Evolutionary conservation across 2,113 vertebrate genomes (phyloP).

Genomic region (Dinomys branickii): DNA sequence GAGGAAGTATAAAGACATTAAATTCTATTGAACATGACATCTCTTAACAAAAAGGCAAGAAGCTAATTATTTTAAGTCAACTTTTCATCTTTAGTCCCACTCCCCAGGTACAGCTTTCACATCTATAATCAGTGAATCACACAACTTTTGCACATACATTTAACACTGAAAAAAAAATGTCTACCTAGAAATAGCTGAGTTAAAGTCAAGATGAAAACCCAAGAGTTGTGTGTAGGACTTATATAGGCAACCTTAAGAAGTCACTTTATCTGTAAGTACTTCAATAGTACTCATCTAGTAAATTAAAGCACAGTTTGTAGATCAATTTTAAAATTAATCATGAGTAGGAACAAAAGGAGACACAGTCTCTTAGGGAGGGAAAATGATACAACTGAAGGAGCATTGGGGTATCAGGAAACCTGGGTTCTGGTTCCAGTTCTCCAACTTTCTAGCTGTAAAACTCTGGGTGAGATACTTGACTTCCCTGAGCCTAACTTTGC

Average conservation of each 20-base stretch:
- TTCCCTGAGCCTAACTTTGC: conserved; percentile 23
- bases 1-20: conserved; percentile 65
- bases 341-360: conserved; percentile 49
- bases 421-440: neutral
- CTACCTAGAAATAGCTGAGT: conserved; percentile 62
- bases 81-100: conserved; percentile 68
- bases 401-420: conserved; percentile 33
- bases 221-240: conserved; percentile 21
- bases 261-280: conserved; percentile 25
- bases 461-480: conserved; percentile 27
- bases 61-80: conserved; percentile 76
- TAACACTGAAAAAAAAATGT: conserved; percentile 47
- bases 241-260: conserved; percentile 38
- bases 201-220: conserved; percentile 64
- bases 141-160: conserved; percentile 65
- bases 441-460: conserved; percentile 25
- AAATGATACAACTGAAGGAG: neutral
- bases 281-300: conserved; percentile 54
- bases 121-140: conserved; percentile 67
- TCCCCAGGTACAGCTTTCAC: conserved; percentile 62
- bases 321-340: conserved; percentile 52
- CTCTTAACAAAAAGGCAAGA: conserved; percentile 70
- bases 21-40: conserved; percentile 67
- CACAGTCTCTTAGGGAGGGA: neutral
- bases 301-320: conserved; percentile 42